Evolutionary conservation across 2,888 invertebrate species (phyloP).

Genomic region (Rutpela maculata): DNA sequence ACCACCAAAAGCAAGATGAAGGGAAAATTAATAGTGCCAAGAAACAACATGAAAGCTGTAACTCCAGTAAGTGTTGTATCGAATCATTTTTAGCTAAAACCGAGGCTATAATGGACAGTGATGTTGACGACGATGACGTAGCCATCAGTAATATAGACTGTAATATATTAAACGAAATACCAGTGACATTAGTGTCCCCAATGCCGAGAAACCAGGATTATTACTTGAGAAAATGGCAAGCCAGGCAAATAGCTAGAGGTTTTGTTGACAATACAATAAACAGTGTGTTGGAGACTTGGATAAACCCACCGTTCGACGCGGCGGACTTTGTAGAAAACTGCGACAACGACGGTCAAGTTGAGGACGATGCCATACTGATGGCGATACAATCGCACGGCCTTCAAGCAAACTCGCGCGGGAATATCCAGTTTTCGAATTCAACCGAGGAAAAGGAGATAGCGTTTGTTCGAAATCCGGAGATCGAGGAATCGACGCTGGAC

Average conservation of each 20-base stretch:
- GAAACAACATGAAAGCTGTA: slow-evolving; percentile 46
- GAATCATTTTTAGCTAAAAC: slow-evolving; percentile 64
- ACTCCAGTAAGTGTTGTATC: slow-evolving; percentile 62
- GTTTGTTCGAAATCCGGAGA: slow-evolving; percentile 45
- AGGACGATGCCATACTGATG: slow-evolving; percentile 84
- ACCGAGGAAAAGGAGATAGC: slow-evolving; percentile 26
- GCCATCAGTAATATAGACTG: slow-evolving; percentile 48
- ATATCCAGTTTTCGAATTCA: slow-evolving; percentile 30
- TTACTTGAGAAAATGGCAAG: slow-evolving; percentile 79
- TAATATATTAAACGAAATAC: slow-evolving; percentile 61
- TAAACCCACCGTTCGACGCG: slow-evolving; percentile 74
- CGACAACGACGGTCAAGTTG: slow-evolving; percentile 78
- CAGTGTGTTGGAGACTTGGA: slow-evolving; percentile 79
- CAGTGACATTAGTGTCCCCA: slow-evolving; percentile 67
- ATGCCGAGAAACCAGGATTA: slow-evolving; percentile 68
- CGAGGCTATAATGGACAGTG: slow-evolving; percentile 60
- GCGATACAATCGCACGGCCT: slow-evolving; percentile 84
- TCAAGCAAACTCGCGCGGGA: slow-evolving; percentile 68
- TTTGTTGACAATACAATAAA: slow-evolving; percentile 84
- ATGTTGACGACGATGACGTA: slow-evolving; percentile 56
- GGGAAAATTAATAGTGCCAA: slow-evolving; percentile 44
- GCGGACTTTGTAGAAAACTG: slow-evolving; percentile 77
- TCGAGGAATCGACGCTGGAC: slow-evolving; percentile 62
- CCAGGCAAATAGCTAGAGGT: slow-evolving; percentile 80
- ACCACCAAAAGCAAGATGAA: slow-evolving; percentile 15